These are phyloP conservation scores for Eulemur coronatus DNA, from an alignment of 2,797 vertebrate genomes.

Conservation along the genomic window DNA sequence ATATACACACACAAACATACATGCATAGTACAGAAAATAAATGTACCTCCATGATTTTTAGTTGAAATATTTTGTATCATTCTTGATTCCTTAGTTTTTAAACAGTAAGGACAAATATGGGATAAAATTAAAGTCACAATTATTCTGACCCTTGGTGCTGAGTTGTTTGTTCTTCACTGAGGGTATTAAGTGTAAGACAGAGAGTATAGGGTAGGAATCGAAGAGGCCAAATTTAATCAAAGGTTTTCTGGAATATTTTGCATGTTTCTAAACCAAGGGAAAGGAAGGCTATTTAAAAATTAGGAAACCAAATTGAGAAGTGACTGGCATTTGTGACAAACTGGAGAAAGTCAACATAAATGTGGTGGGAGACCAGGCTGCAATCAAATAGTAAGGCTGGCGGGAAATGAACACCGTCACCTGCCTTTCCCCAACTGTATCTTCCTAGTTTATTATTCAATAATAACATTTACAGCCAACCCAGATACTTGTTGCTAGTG, in stretches of 20 bases:
- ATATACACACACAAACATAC: not conserved
- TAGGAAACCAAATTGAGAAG: not conserved
- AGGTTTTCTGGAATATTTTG: not conserved
- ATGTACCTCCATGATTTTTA: not conserved
- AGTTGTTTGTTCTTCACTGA: not conserved
- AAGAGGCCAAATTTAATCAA: not conserved
- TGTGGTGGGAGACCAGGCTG: not conserved
- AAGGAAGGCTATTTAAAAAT: not conserved
- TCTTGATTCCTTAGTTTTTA: not conserved
- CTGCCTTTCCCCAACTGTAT: not conserved
- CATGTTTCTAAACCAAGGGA: not conserved
- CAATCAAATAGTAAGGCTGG: not conserved
- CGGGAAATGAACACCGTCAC: not conserved
- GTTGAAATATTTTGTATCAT: not conserved
- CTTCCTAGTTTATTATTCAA: not conserved
- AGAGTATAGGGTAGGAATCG: not conserved
- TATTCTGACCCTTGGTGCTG: not conserved
- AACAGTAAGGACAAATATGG: not conserved
- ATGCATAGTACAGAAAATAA: not conserved
- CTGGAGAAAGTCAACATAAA: not conserved
- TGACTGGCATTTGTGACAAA: not conserved
- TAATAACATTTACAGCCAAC: not conserved
- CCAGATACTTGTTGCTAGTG: not conserved
- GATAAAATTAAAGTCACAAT: not conserved
- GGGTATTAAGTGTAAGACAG: not conserved